These are phyloP conservation scores for Eulithis testata DNA, from an alignment of 2,888 invertebrate genomes.

Conservation along the genomic window DNA sequence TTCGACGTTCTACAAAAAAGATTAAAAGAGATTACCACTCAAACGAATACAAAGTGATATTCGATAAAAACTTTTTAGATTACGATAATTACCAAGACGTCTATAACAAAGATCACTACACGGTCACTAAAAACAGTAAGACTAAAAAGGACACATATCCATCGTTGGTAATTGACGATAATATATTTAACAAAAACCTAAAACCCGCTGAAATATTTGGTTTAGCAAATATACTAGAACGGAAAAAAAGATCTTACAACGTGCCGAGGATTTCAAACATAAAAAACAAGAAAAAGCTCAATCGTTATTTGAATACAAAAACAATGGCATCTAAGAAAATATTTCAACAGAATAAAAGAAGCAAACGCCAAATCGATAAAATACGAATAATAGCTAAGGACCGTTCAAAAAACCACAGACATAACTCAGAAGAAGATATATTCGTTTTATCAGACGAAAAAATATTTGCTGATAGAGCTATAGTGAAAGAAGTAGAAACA, in stretches of 20 bases:
- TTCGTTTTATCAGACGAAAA: conserved; percentile 66
- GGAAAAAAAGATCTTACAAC: conserved; percentile 59
- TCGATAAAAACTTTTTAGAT: conserved; percentile 49
- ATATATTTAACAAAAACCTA: conserved; percentile 56
- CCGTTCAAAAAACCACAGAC: conserved; percentile 39
- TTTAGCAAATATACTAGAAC: conserved; percentile 55
- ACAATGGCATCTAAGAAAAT: conserved; percentile 54
- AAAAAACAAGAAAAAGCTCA: conserved; percentile 60
- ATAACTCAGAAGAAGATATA: conserved; percentile 62
- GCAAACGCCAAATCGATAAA: conserved; percentile 67
- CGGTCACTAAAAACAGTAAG: conserved; percentile 23
- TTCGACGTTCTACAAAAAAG: conserved; percentile 48
- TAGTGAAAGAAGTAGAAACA: conserved; percentile 54
- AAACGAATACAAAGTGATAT: conserved; percentile 58
- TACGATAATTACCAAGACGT: conserved; percentile 58
- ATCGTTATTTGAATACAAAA: conserved; percentile 62
- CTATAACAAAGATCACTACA: conserved; percentile 36
- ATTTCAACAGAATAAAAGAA: conserved; percentile 59
- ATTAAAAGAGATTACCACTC: conserved; percentile 53
- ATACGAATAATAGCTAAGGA: conserved; percentile 67
- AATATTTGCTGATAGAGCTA: conserved; percentile 59
- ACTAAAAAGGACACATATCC: conserved; percentile 19
- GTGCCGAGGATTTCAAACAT: conserved; percentile 58
- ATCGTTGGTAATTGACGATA: conserved; percentile 49
- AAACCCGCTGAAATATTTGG: conserved; percentile 62